Evolutionary conservation across 2,888 invertebrate species (phyloP).

Genomic region (Lasiommata megera): DNA sequence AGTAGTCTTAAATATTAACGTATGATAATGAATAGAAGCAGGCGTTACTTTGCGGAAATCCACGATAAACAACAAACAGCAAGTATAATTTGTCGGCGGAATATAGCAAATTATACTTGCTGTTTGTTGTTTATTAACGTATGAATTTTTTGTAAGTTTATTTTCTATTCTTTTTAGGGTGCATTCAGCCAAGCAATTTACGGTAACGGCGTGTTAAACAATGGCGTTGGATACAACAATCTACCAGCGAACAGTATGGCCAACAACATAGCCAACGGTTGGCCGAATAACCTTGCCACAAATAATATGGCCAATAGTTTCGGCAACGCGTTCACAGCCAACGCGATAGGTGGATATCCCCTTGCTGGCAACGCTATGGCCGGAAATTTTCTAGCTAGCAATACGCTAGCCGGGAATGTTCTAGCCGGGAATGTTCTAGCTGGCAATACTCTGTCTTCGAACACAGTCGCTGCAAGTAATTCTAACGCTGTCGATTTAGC

Average conservation of each 20-base stretch:
- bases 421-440: constrained; percentile 30
- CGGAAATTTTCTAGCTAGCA: constrained; percentile 6
- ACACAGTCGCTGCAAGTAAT: constrained; percentile 20
- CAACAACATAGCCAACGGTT: neutral
- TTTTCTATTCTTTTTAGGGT: constrained; percentile 37
- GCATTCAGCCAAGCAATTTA: constrained; percentile 33
- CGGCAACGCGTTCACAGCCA: neutral
- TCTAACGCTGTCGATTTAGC: constrained; percentile 22
- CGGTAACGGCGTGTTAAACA: constrained; percentile 26
- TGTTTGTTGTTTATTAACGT: too few relatives aligned
- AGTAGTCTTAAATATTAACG: too few relatives aligned
- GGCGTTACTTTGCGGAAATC: too few relatives aligned
- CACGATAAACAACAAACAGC: too few relatives aligned
- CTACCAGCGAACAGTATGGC: constrained; percentile 22
- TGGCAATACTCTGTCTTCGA: constrained; percentile 21
- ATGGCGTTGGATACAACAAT: constrained; percentile 24
- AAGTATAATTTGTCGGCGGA: too few relatives aligned
- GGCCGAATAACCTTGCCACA: constrained; percentile 4
- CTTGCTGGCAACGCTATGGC: too few relatives aligned
- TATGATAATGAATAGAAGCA: too few relatives aligned
- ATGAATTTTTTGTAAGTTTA: neutral
- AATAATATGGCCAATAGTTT: constrained; percentile 18
- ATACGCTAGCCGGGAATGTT: constrained; percentile 13
- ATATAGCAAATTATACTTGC: too few relatives aligned
- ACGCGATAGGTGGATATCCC: too few relatives aligned